Conservation (phyloP, 2,113 vertebrate genomes). For the Bettongia penicillata region DNA sequence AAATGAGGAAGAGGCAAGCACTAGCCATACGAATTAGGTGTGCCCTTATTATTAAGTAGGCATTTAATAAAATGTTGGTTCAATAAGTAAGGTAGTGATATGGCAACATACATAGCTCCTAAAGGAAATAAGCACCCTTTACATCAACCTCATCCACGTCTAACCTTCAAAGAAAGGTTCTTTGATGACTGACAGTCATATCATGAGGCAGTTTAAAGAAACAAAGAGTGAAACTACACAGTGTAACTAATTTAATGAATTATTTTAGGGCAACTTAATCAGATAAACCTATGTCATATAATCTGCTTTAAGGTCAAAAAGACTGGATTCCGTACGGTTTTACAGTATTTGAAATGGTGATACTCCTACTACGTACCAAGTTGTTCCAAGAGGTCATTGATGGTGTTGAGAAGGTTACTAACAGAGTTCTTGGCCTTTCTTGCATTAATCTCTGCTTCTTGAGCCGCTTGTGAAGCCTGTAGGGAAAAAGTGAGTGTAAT, state of each 20-base stretch:
- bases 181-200: background rate
- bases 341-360: no score
- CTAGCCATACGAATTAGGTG: background rate
- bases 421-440: conserved; percentile 95
- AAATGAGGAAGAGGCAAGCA: background rate
- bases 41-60: background rate
- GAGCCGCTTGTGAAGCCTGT: conserved; percentile 93
- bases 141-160: background rate
- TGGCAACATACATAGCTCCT: background rate
- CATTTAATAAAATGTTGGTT: background rate
- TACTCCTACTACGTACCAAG: conserved; percentile 85
- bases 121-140: background rate
- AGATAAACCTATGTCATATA: background rate
- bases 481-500: background rate
- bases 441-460: conserved; percentile 95
- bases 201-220: background rate
- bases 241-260: background rate
- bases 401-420: conserved; percentile 88
- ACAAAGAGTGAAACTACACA: background rate
- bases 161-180: conserved; percentile 5
- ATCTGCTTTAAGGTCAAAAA: background rate
- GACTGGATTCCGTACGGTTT: background rate
- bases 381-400: conserved; percentile 90
- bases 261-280: background rate
- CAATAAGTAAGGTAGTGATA: background rate